Evolutionary conservation across 1,140 invertebrate species (phyloP).

Genomic region (Daktulosphaira vitifoliae): DNA sequence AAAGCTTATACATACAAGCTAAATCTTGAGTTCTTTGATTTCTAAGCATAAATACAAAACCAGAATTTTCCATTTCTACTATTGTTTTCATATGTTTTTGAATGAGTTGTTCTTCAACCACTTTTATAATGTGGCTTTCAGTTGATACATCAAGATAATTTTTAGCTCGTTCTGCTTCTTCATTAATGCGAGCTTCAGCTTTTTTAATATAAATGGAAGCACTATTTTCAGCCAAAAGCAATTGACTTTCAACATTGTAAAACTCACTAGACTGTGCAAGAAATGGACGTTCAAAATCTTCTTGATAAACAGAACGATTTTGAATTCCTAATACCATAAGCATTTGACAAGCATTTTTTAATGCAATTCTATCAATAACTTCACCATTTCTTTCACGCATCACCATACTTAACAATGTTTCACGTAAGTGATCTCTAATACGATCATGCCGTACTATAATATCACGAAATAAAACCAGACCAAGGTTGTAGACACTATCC

Average conservation of each 20-base stretch:
- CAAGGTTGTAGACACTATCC: slow-evolving; percentile 98
- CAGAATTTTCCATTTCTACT: slow-evolving; percentile 99
- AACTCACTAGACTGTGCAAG: slow-evolving; percentile 95
- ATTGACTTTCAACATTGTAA: slow-evolving; percentile 97
- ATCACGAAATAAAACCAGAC: slow-evolving; percentile 96
- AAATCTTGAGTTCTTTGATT: slow-evolving; percentile 95
- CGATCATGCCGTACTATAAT: slow-evolving; percentile 91
- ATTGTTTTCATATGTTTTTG: slow-evolving; percentile 99
- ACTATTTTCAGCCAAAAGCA: slow-evolving; percentile 96
- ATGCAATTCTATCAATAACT: slow-evolving; percentile 90
- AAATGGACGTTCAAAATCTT: slow-evolving; percentile 98
- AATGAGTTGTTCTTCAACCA: slow-evolving; percentile 96
- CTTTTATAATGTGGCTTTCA: slow-evolving; percentile 87
- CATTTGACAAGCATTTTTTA: slow-evolving; percentile 98
- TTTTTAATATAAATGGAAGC: slow-evolving; percentile 98
- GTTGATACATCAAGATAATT: slow-evolving; percentile 97
- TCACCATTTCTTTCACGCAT: slow-evolving; percentile 91
- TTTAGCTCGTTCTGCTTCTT: slow-evolving; percentile 94
- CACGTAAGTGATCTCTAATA: slow-evolving; percentile 87
- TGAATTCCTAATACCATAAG: slow-evolving; percentile 95
- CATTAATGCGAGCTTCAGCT: slow-evolving; percentile 94
- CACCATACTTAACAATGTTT: slow-evolving; percentile 91
- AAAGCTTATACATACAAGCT: slow-evolving; percentile 95
- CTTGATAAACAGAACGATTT: slow-evolving; percentile 88
- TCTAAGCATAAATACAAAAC: slow-evolving; percentile 96